phyloP scores from a whole-genome alignment of 2,888 invertebrate genomes.

The Elaeidobius kamerunicus region DNA sequence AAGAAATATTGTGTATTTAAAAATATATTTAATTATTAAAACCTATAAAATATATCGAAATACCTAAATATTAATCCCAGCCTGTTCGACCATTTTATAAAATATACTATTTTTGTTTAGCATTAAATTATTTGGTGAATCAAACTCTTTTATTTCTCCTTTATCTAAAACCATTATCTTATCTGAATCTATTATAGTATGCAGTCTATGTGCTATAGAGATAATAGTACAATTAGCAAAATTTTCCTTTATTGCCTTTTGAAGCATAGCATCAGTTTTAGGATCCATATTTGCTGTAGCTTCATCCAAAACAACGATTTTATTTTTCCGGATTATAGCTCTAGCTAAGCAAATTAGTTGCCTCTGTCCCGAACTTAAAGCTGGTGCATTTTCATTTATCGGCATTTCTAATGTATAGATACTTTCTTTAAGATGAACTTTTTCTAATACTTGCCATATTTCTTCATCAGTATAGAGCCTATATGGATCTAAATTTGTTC shows the following conservation, averaged over 20 bases:
- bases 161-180: conserved; percentile 54
- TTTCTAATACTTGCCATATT: conserved; percentile 37
- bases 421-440: conserved; percentile 48
- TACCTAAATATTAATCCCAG: too few species aligned
- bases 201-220: conserved; percentile 48
- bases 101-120: conserved; percentile 59
- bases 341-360: conserved; percentile 70
- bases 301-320: conserved; percentile 57
- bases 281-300: conserved; percentile 84
- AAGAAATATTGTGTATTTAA: too few species aligned
- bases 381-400: conserved; percentile 44
- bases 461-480: conserved; percentile 34
- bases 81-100: conserved; percentile 60
- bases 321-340: conserved; percentile 53
- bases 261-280: conserved; percentile 72
- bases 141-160: conserved; percentile 45
- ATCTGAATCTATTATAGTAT: too few species aligned
- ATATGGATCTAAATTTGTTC: conserved; percentile 44
- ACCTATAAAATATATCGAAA: too few species aligned
- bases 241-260: conserved; percentile 58
- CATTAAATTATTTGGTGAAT: conserved; percentile 49
- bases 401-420: conserved; percentile 56
- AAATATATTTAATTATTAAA: too few species aligned
- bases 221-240: conserved; percentile 55
- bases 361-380: conserved; percentile 54